Evolutionary conservation across 2,797 vertebrate species (phyloP).

Genomic region (Clarias fuscus): DNA sequence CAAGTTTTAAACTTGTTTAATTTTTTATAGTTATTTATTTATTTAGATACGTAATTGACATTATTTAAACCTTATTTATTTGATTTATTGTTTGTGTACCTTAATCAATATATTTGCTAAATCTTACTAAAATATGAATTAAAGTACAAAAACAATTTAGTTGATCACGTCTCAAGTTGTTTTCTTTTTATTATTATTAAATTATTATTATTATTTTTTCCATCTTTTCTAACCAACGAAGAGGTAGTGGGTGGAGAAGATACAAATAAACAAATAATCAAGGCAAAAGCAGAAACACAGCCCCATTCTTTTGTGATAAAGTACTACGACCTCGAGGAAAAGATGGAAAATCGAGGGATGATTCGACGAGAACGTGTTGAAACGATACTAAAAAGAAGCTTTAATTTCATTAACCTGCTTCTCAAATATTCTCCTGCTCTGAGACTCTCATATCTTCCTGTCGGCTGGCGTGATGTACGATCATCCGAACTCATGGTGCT

Average conservation of each 20-base stretch:
- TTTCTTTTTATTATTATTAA: no score
- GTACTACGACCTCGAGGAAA: not conserved
- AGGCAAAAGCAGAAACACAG: not conserved
- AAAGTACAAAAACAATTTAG: not conserved
- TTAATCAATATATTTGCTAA: not conserved
- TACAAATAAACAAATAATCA: not conserved
- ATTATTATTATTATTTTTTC: no score
- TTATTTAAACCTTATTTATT: not conserved
- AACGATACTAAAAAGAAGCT: not conserved
- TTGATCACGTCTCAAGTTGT: not conserved
- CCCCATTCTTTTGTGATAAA: not conserved
- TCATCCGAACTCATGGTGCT: not conserved
- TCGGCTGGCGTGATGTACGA: not conserved
- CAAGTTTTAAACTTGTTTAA: not conserved
- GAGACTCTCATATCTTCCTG: not conserved
- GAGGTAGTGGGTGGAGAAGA: not conserved
- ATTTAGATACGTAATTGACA: not conserved
- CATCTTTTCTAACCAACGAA: not conserved
- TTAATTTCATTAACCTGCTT: not conserved
- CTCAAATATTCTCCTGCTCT: not conserved
- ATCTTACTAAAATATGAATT: not conserved
- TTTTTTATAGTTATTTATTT: not conserved
- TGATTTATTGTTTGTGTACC: not conserved
- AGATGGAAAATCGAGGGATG: not conserved
- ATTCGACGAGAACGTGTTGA: not conserved